Conservation (phyloP, 37 sponge, comb jelly and placozoan genomes). For the Mnemiopsis leidyi region DNA sequence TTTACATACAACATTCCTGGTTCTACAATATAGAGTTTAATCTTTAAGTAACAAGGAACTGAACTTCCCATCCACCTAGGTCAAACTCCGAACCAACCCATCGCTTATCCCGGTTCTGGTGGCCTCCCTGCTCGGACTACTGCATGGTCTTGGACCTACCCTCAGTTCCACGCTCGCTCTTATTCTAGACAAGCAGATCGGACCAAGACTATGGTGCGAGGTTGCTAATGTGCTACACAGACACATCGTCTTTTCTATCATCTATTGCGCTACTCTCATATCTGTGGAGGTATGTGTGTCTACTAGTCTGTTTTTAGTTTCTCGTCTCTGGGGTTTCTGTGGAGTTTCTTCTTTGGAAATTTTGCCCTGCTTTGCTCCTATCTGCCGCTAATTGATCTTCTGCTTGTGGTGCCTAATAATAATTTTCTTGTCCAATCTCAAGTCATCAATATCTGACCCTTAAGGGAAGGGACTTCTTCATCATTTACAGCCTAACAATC, state of each 20-base stretch:
- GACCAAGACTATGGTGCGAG: background rate
- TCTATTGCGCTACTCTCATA: constrained; percentile 9
- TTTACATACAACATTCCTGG: too few species aligned
- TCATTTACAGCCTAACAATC: too few species aligned
- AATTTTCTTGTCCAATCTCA: too few species aligned
- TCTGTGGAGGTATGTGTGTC: background rate
- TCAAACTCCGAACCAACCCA: background rate
- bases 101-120: background rate
- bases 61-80: background rate
- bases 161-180: background rate
- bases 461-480: too few species aligned
- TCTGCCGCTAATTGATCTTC: too few species aligned
- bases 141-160: background rate
- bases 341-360: background rate
- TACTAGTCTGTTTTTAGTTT: too few species aligned
- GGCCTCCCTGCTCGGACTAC: background rate
- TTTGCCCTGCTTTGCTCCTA: too few species aligned
- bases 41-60: background rate
- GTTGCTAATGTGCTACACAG: background rate
- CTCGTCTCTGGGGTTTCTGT: too few species aligned
- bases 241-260: background rate
- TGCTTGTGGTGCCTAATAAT: too few species aligned
- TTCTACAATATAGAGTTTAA: too few species aligned
- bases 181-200: background rate
- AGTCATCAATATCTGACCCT: too few species aligned